Evolutionary conservation across 2,797 vertebrate genomes (phyloP), one percentile per base, ranked within the genome.

Genomic region (Hipposideros larvatus): DNA sequence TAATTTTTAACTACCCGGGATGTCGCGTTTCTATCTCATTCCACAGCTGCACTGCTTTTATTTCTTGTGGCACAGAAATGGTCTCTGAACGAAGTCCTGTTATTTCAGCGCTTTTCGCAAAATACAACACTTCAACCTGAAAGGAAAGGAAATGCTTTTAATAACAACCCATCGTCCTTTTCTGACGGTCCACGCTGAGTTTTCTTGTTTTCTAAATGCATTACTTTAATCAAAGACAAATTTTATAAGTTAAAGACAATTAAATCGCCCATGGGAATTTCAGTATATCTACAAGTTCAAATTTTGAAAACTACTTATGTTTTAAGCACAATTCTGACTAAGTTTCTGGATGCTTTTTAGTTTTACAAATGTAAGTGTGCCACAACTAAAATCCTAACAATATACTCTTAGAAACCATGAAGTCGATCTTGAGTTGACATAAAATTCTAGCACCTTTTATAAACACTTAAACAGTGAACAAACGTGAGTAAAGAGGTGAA

Each of bases 91-190:
- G 99, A 57, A 99, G 80, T 3, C 99, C 99, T 0, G 99, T 97
- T 96, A 99, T 98, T 97, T 99, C 99, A 2, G 98, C 99, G 94
- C 99, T 99, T 98, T 98, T 98, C 55, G 99, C 99, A 92, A 99
- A 99, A 97, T 99, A 99, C 97, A 99, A 87, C 96, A 99, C 99
- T 18, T 96, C 95, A 37, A 99, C 99, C 99, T 99, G 98, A 1
- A 90, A 89, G 21, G 41, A 48, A 9, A 73, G 41, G 63, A 94
- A 61, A 91, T 4, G 1, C 10, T 73, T 87, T 96, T 48, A 77
- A 53, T 41, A 63, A 28, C 4, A 63, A 37, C 1, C 28, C 34
- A 11, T 1, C 37, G 24, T 14, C 9, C 4, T 84, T 28, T 65
- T 4, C 65, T 82, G 43, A 55, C 11, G 26, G 28, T 8, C 41